Evolutionary conservation across 2,113 vertebrate genomes (phyloP).

Genomic region (Eidolon helvum): DNA sequence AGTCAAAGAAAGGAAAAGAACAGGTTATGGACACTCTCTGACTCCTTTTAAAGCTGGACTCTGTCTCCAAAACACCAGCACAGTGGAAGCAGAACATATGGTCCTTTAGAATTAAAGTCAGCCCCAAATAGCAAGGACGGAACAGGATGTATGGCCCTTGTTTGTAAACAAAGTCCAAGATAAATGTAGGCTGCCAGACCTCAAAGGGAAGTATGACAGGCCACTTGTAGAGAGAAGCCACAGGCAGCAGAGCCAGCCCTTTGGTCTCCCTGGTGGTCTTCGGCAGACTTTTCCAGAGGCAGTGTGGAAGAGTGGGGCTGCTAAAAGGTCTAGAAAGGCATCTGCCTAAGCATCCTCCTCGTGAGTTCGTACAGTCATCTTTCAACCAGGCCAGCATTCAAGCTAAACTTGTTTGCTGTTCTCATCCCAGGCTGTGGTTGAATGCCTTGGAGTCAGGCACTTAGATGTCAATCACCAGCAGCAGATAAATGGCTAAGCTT

Average conservation of each 20-base stretch:
- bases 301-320: background rate
- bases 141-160: background rate
- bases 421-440: background rate
- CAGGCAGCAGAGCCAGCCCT: background rate
- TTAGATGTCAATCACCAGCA: background rate
- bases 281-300: background rate
- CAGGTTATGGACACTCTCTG: background rate
- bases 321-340: background rate
- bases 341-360: background rate
- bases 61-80: background rate
- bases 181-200: conserved; percentile 39
- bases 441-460: background rate
- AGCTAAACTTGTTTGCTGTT: background rate
- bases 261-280: conserved; percentile 46
- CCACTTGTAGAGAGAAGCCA: background rate
- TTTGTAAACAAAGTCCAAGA: conserved; percentile 51
- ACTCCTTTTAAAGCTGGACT: background rate
- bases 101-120: background rate
- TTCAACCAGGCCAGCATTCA: background rate
- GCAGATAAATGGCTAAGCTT: background rate
- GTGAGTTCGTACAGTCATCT: background rate
- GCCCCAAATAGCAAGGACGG: conserved; percentile 16
- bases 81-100: background rate
- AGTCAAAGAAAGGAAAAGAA: background rate
- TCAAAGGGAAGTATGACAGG: conserved; percentile 37